Percentiles rank a stretch among this genome's conserved stretches.
phyloP scores from a whole-genome alignment of 2,113 vertebrate species.

The Rhegmatorhina hoffmannsi region DNA sequence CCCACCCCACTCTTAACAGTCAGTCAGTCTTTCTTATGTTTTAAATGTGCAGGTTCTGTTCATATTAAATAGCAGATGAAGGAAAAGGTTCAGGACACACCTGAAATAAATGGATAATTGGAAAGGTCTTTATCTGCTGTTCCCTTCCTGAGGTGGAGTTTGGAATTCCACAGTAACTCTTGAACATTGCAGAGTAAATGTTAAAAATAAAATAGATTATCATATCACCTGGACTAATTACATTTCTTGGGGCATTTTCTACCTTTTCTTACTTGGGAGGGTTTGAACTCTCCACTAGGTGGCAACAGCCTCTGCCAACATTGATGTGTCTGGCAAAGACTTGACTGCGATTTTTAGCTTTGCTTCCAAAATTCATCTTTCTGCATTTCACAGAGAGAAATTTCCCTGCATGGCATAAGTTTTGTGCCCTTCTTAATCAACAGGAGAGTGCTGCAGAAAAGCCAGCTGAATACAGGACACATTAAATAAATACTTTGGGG shows the following conservation, averaged over 20 bases:
- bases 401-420: not conserved
- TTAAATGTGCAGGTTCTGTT: not conserved
- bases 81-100: not conserved
- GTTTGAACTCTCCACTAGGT: conserved; percentile 17
- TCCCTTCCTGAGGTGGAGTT: not conserved
- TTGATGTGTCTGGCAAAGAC: not conserved
- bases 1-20: not conserved
- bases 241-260: accelerated
- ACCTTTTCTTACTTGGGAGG: not conserved
- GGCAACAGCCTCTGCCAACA: not conserved
- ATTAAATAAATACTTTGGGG: not conserved
- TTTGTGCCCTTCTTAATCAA: not conserved
- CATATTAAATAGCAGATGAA: not conserved
- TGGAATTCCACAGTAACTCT: not conserved
- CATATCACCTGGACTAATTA: not conserved
- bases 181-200: not conserved
- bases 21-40: not conserved
- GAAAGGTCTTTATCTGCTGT: not conserved
- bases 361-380: not conserved
- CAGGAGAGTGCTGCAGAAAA: not conserved
- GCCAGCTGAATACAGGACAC: not conserved
- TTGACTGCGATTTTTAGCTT: not conserved
- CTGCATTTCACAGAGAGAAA: not conserved
- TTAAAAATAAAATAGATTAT: not conserved
- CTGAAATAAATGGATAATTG: not conserved